Base-by-base conservation (phyloP, 2,888 invertebrate species). In the Zootermopsis nevadensis region DNA sequence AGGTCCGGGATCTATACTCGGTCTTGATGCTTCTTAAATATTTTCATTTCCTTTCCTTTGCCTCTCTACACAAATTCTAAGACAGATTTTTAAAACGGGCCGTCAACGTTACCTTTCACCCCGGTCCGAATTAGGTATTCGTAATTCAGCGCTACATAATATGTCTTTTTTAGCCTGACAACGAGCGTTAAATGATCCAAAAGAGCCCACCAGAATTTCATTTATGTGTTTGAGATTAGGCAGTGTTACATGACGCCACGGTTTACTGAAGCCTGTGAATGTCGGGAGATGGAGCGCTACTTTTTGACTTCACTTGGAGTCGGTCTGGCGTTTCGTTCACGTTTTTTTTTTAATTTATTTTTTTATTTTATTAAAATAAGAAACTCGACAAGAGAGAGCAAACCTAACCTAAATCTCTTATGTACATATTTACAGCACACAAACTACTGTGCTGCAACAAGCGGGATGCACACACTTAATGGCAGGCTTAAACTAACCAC, bases 271-370 rank as follows among this genome's bases (percentile, higher is more conserved):
- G 48, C 15, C 48, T 48, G 48, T 48, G 48, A 60, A 60, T 27
- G 60, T 12, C 12, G 60, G 60, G n/a, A 60, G 60, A 60, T 60
- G n/a, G 60, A 60, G 60, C 60, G 60, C 60, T n/a, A 60, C 60
- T 60, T 60, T 60, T 60, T 60, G 60, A 60, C 60, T 60, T 60
- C 60, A 60, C 60, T 60, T 60, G 60, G n/a, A 60, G 60, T 60
- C 60, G 60, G 60, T 60, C 60, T 60, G 60, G 60, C 60, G 60
- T 60, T 60, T 60, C 60, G 27, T 60, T 60, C 60, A 60, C 60
- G n/a, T n/a, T n/a, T n/a, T n/a, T n/a, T n/a, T 60, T 60, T 60
- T 60, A 48, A 19, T 1, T 27, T 60, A n/a, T 60, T 4, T 6
- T 60, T 60, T 27, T 27, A 60, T 53, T 27, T 60, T 60, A n/a